A percentile compares a stretch with the other conserved stretches of the same genome.
phyloP scores from a whole-genome alignment of 2,113 vertebrate species.

The Gorilla gorilla region DNA sequence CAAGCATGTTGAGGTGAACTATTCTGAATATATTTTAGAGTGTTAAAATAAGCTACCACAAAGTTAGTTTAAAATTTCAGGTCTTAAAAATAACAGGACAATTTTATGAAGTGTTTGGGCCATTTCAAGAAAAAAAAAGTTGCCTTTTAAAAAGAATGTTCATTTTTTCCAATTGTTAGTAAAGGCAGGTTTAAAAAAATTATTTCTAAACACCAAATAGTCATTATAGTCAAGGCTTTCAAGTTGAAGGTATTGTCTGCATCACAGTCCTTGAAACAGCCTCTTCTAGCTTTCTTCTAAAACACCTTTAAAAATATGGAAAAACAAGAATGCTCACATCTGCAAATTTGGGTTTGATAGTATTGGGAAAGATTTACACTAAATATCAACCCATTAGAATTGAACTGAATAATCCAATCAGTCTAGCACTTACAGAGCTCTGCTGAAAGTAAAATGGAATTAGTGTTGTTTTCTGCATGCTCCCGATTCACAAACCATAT shows the following conservation, averaged over 20 bases:
- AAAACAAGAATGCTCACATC: not conserved
- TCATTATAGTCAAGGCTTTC: not conserved
- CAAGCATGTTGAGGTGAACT: conserved; percentile 61
- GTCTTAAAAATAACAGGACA: conserved; percentile 66
- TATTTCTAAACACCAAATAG: not conserved
- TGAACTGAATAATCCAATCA: not conserved
- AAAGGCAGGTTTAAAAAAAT: not conserved
- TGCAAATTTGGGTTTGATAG: not conserved
- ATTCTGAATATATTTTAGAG: conserved; percentile 51
- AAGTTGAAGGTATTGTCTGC: not conserved
- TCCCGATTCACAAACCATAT: not conserved
- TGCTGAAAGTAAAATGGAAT: not conserved
- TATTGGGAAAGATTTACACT: not conserved
- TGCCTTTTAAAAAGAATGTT: not conserved
- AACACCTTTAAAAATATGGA: not conserved
- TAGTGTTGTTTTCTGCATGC: not conserved
- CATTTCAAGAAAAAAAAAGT: conserved; percentile 31
- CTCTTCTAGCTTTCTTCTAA: not conserved
- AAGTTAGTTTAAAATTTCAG: conserved; percentile 58
- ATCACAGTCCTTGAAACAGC: not conserved
- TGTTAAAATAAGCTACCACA: conserved; percentile 42
- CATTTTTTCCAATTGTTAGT: conserved; percentile 33
- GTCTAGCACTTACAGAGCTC: not conserved
- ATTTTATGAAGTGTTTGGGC: conserved; percentile 51
- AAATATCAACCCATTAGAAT: not conserved